A percentile compares a stretch with the other conserved stretches of the same genome.
Evolutionary conservation across 1,140 invertebrate species (phyloP).

Genomic region (Drosophila mayri): DNA sequence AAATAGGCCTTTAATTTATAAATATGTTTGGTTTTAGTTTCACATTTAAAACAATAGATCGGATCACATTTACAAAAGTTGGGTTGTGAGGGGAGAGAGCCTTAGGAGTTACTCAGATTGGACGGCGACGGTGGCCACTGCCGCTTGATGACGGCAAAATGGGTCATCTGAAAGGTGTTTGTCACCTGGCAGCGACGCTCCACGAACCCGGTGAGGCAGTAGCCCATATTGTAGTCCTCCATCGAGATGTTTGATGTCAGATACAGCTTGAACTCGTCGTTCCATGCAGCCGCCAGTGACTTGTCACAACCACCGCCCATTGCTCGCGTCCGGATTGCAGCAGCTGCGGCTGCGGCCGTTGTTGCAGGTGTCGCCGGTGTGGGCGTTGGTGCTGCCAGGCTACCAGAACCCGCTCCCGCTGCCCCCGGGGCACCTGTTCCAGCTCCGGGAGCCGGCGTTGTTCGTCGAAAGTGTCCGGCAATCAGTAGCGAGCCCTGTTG

Average conservation of each 20-base stretch:
- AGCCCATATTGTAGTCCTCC: slow-evolving; percentile 94
- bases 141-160: slow-evolving; percentile 93
- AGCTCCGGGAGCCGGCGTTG: slow-evolving; percentile 31
- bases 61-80: slow-evolving; percentile 59
- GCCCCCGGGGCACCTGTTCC: slow-evolving; percentile 3
- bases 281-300: slow-evolving; percentile 57
- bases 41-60: slow-evolving; percentile 35
- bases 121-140: slow-evolving; percentile 80
- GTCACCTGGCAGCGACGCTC: slow-evolving; percentile 92
- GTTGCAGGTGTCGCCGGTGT: slow-evolving; percentile 32
- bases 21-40: slow-evolving; percentile 10
- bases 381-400: slow-evolving; percentile 40
- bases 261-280: slow-evolving; percentile 84
- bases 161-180: slow-evolving; percentile 92
- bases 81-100: slow-evolving; percentile 3
- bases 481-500: slow-evolving; percentile 90
- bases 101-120: slow-evolving; percentile 71
- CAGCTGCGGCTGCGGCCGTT: slow-evolving; percentile 17
- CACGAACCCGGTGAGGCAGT: slow-evolving; percentile 93
- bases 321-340: slow-evolving; percentile 16
- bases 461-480: slow-evolving; percentile 91
- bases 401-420: slow-evolving; percentile 7
- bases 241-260: slow-evolving; percentile 85
- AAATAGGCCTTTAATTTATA: not conserved
- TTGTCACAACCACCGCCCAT: slow-evolving; percentile 45